Evolutionary conservation across 1,140 invertebrate genomes (phyloP).

Genomic region (Drosophila guanche): DNA sequence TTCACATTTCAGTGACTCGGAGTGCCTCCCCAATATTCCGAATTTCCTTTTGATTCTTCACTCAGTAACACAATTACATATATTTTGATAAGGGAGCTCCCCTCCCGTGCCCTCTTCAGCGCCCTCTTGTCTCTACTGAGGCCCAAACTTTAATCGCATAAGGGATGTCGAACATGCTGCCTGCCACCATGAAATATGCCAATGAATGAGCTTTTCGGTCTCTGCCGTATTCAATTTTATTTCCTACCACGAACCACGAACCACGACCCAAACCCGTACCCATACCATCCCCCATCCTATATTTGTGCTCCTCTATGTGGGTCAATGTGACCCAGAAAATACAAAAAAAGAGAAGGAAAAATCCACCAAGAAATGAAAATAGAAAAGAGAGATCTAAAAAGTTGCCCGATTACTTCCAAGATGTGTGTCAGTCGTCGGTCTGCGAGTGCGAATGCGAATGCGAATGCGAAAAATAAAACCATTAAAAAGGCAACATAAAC

Average conservation of each 20-base stretch:
- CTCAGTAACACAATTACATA: constrained; percentile 5
- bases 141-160: constrained; percentile 53
- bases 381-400: constrained; percentile 13
- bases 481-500: constrained; percentile 71
- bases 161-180: constrained; percentile 51
- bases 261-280: not conserved
- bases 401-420: not conserved
- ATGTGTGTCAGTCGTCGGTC: constrained; percentile 15
- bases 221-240: constrained; percentile 44
- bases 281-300: not conserved
- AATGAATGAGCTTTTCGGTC: constrained; percentile 30
- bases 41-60: constrained; percentile 13
- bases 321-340: constrained; percentile 45
- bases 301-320: constrained; percentile 43
- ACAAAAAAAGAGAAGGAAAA: not conserved
- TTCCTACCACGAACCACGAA: constrained; percentile 27
- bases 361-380: constrained; percentile 3
- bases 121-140: constrained; percentile 4
- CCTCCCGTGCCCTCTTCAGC: not conserved
- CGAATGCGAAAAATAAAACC: constrained; percentile 63
- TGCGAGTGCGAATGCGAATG: constrained; percentile 44
- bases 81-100: not conserved
- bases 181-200: constrained; percentile 22
- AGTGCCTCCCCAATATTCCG: not conserved
- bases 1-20: no score